These are phyloP conservation scores for Melinaea menophilus DNA, from an alignment of 2,888 invertebrate genomes.

Conservation along the genomic window DNA sequence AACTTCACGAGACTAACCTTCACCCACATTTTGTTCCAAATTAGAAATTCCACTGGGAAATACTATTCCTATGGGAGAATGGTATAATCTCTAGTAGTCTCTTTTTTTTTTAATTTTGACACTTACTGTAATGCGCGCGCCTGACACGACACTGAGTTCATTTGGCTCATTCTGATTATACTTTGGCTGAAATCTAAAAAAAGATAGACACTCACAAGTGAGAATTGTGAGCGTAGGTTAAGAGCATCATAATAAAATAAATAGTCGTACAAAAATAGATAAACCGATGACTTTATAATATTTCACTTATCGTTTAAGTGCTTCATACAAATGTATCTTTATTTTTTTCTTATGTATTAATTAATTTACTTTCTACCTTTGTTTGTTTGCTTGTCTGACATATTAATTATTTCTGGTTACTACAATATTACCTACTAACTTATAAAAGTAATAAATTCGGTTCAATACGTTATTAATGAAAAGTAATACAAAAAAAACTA, in stretches of 20 bases:
- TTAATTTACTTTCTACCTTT: too few species aligned
- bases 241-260: conserved; percentile 23
- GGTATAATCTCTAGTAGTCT: background rate
- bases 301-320: background rate
- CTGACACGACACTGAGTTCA: conserved; percentile 63
- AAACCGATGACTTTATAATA: background rate
- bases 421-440: too few species aligned
- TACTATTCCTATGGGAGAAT: background rate
- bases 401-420: too few species aligned
- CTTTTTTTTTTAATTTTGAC: conserved; percentile 37
- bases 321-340: too few species aligned
- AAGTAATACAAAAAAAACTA: background rate
- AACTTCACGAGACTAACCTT: conserved; percentile 29
- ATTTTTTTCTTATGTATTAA: too few species aligned
- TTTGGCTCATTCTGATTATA: conserved; percentile 48
- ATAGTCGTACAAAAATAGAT: conserved; percentile 8
- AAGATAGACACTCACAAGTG: conserved; percentile 63
- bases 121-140: conserved; percentile 74
- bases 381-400: too few species aligned
- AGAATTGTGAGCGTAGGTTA: conserved; percentile 34
- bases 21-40: conserved; percentile 36
- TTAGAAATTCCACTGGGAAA: conserved; percentile 23
- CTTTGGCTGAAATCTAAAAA: conserved; percentile 72
- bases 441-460: too few species aligned
- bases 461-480: background rate